Evolutionary conservation across 2,113 vertebrate genomes (phyloP).

Genomic region (Mus spicilegus): DNA sequence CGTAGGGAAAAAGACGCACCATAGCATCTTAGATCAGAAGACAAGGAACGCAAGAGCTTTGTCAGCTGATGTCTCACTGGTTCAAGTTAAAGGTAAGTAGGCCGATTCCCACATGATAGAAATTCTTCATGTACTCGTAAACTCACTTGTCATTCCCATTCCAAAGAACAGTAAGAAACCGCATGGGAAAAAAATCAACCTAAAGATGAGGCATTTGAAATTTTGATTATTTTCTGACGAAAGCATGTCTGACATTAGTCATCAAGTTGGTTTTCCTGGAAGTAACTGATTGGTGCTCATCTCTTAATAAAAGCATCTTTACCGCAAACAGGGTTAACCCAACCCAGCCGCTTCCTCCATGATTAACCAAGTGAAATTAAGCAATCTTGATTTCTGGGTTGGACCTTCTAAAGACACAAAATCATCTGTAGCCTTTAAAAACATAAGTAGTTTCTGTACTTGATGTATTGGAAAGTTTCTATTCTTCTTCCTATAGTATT

Average conservation of each 20-base stretch:
- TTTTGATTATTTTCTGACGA: conserved; percentile 8
- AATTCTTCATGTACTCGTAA: conserved; percentile 11
- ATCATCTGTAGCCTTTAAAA: conserved; percentile 12
- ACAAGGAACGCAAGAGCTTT: conserved; percentile 68
- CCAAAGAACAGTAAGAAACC: conserved; percentile 5
- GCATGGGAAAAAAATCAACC: neutral
- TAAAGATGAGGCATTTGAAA: conserved; percentile 17
- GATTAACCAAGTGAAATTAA: conserved; percentile 60
- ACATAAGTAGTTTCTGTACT: neutral
- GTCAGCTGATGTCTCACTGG: conserved; percentile 6
- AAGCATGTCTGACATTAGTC: neutral
- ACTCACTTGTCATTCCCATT: conserved; percentile 1
- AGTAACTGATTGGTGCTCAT: neutral
- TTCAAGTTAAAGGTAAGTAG: conserved; percentile 73
- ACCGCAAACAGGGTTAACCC: neutral
- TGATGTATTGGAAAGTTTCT: neutral
- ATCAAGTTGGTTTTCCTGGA: neutral
- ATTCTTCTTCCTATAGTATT: conserved; percentile 9
- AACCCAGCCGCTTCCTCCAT: neutral
- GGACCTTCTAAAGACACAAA: conserved; percentile 27
- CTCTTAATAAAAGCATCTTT: neutral
- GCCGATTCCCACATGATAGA: neutral
- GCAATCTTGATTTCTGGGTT: conserved; percentile 8
- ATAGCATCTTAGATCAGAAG: conserved; percentile 55
- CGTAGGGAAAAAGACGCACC: conserved; percentile 52